Conservation (phyloP, 2,888 invertebrate genomes). For the Schizaphis graminum region DNA sequence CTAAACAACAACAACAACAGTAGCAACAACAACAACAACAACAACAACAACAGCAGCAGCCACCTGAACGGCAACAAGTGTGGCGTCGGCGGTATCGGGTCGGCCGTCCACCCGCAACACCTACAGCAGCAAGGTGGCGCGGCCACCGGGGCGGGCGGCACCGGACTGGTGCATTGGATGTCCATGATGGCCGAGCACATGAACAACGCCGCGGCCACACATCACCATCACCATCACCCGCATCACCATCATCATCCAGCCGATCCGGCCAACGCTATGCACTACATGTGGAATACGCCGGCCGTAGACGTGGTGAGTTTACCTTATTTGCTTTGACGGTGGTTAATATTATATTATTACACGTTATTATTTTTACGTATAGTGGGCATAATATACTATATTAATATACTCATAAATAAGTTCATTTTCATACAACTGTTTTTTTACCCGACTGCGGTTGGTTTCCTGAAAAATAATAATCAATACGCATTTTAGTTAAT, state of each 20-base stretch:
- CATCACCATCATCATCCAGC: slow-evolving; percentile 81
- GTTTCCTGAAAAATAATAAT: not conserved
- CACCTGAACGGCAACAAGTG: slow-evolving; percentile 72
- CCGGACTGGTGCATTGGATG: slow-evolving; percentile 91
- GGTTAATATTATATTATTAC: not conserved
- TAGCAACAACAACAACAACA: slow-evolving; percentile 67
- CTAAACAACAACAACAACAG: slow-evolving; percentile 68
- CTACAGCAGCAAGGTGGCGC: slow-evolving; percentile 70
- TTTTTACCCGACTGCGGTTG: not conserved
- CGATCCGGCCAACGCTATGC: slow-evolving; percentile 74
- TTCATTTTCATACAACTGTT: not conserved
- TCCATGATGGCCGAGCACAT: slow-evolving; percentile 97
- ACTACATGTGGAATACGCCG: slow-evolving; percentile 76
- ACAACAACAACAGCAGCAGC: slow-evolving; percentile 70
- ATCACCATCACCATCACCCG: slow-evolving; percentile 77
- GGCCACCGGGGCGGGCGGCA: slow-evolving; percentile 72
- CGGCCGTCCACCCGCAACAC: slow-evolving; percentile 71
- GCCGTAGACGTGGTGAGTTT: slow-evolving; percentile 72
- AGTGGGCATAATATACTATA: not conserved
- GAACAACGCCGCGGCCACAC: slow-evolving; percentile 74
- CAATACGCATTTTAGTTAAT: not conserved
- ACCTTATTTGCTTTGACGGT: not conserved
- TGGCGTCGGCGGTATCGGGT: slow-evolving; percentile 70
- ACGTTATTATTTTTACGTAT: not conserved
- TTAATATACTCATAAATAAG: not conserved